Evolutionary conservation across 2,797 vertebrate species (phyloP), one percentile per base, ranked within the genome.

Genomic region (Platalea minor): DNA sequence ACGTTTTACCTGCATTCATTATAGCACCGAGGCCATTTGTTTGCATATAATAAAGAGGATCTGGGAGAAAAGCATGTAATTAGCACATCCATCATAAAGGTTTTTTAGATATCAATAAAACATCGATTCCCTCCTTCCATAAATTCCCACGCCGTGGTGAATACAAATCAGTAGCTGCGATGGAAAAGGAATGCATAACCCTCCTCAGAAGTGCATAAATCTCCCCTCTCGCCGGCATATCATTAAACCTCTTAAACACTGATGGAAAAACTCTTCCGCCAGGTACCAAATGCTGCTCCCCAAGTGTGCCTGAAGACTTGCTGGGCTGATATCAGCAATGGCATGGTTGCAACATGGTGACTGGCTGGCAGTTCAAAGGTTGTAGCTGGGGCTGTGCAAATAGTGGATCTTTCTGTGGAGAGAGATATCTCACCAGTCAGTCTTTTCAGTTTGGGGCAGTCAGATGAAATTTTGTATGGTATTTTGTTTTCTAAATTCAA

Each of bases 31-130:
- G 35, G 53, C 31, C 54, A 41, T 90, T 95, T 84, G 63, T 93
- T 93, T 82, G 63, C 54, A 48, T 74, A 17, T 41, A 81, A 85
- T 83, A 96, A 92, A 85, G 67, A 31, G 23, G 78, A 13, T 35
- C 84, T 46, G 61, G 26, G 70, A 84, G 69, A 64, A 93, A 94
- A 93, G 73, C 11, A 6, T 64, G 53, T 85, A 93, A 95, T 96
- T 95, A 91, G 77, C 92, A 85, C 87, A 94, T 94, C 89, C 75
- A 73, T 95, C 89, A 81, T 53, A 74, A 2, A 73, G 72, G 35
- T 39, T 95, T 94, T 84, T 67, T 16, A 85, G 94, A n/a, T 96
- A 97, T 97, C 95, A 94, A 91, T 95, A 90, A 91, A 95, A 85
- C 83, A 95, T 88, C 0, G n/a, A 95, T 85, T 88, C 76, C 45